Evolutionary conservation across 2,888 invertebrate genomes (phyloP).

Genomic region (Anarsia innoxiella): DNA sequence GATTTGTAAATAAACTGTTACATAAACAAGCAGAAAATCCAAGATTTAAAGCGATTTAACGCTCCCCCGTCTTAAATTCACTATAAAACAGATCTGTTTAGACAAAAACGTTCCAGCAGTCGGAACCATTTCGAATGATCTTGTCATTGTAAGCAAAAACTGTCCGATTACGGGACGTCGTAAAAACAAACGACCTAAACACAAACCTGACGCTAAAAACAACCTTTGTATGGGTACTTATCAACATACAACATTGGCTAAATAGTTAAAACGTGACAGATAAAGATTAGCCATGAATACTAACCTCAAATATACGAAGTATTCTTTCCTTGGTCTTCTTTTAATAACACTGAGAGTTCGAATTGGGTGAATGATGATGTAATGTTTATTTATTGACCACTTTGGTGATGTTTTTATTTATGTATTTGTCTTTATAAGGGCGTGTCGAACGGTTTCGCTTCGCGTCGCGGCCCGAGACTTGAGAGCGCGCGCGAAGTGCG

Average conservation of each 20-base stretch:
- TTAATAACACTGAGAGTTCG: not conserved
- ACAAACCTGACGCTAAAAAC: constrained; percentile 11
- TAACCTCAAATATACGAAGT: constrained; percentile 9
- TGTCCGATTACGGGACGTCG: constrained; percentile 1
- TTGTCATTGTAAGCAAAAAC: no score
- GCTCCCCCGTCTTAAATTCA: no score
- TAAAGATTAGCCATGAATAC: constrained; percentile 31
- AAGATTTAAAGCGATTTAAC: no score
- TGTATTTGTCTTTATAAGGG: not conserved
- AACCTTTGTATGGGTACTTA: constrained; percentile 11
- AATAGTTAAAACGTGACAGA: constrained; percentile 60
- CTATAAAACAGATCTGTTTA: no score
- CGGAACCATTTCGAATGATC: no score
- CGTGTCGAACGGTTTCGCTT: not conserved
- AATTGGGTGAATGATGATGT: constrained; percentile 3
- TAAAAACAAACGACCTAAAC: constrained; percentile 7
- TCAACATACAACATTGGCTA: constrained; percentile 41
- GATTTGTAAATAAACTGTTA: no score
- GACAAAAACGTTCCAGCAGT: constrained; percentile 8
- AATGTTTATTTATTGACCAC: constrained; percentile 6
- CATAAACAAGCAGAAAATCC: no score
- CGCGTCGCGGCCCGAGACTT: not conserved
- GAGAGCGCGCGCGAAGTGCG: not conserved
- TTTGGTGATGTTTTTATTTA: constrained; percentile 1
- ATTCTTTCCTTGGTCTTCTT: not conserved